Percentiles rank a stretch among this genome's conserved stretches.
phyloP scores from a whole-genome alignment of 2,888 invertebrate genomes.

The Nezara viridula region DNA sequence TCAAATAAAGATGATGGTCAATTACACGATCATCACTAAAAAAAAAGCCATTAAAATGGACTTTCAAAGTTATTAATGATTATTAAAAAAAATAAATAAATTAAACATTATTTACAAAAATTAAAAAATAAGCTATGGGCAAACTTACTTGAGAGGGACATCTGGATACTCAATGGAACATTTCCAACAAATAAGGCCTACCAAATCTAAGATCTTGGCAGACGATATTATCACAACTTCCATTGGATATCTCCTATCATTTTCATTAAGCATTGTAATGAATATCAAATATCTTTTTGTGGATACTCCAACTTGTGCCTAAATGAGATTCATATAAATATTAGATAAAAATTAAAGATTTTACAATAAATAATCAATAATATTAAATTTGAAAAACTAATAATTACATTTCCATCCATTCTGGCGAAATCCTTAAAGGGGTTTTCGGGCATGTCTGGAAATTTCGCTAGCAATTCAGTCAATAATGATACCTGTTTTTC shows the following conservation, averaged over 20 bases:
- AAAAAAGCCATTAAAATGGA: not conserved
- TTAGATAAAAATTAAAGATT: not conserved
- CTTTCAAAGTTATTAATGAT: not conserved
- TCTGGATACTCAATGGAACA: constrained; percentile 71
- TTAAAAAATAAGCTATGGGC: not conserved
- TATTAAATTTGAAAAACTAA: not conserved
- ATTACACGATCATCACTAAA: too few relatives aligned
- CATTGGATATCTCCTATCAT: constrained; percentile 79
- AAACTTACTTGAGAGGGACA: constrained; percentile 69
- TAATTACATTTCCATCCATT: constrained; percentile 84
- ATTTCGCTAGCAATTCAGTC: constrained; percentile 82
- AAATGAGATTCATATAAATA: constrained; percentile 54
- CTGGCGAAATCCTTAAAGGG: constrained; percentile 91
- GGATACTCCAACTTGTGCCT: constrained; percentile 80
- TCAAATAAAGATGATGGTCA: too few relatives aligned
- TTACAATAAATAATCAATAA: not conserved
- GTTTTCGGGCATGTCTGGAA: constrained; percentile 83
- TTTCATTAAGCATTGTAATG: constrained; percentile 87
- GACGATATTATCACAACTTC: constrained; percentile 84
- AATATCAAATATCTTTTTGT: constrained; percentile 91
- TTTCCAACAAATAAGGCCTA: constrained; percentile 93
- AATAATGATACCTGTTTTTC: constrained; percentile 74
- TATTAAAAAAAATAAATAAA: too few relatives aligned
- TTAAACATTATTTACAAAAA: not conserved
- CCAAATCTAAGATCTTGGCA: constrained; percentile 90